Percentiles rank a stretch among this genome's conserved stretches.
phyloP scores from a whole-genome alignment of 2,888 invertebrate genomes.

The Poecilus cupreus region DNA sequence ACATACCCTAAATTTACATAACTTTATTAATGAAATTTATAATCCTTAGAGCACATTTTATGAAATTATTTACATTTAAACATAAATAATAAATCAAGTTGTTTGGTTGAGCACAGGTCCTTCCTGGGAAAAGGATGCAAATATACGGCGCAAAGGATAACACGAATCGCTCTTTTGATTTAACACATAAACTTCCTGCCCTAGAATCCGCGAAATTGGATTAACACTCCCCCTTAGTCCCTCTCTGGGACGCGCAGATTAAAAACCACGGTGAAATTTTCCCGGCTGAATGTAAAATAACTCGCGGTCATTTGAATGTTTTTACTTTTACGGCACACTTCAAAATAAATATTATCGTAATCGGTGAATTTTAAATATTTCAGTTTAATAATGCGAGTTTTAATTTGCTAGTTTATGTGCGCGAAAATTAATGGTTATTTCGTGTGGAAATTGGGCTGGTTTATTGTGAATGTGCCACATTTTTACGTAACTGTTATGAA shows the following conservation, averaged over 20 bases:
- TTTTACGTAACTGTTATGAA: constrained; percentile 19
- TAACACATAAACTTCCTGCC: constrained; percentile 35
- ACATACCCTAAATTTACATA: neutral
- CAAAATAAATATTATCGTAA: constrained; percentile 15
- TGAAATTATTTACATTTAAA: neutral
- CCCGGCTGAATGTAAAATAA: neutral
- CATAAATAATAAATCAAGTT: constrained; percentile 5
- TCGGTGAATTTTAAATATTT: neutral
- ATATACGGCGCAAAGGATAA: constrained; percentile 9
- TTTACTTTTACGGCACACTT: neutral
- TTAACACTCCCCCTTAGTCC: neutral
- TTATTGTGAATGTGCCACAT: constrained; percentile 20
- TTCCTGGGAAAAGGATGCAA: neutral
- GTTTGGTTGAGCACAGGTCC: neutral
- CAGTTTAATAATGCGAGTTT: neutral
- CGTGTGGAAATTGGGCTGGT: neutral
- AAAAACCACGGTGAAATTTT: neutral
- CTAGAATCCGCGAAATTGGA: constrained; percentile 10
- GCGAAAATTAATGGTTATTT: neutral
- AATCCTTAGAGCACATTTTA: neutral
- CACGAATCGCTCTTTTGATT: constrained; percentile 35
- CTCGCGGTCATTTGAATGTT: neutral
- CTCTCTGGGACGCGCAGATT: neutral
- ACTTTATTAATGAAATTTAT: neutral
- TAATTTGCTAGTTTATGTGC: constrained; percentile 1